Base-by-base conservation (phyloP, 2,888 invertebrate species). In the Archips xylosteana region DNA sequence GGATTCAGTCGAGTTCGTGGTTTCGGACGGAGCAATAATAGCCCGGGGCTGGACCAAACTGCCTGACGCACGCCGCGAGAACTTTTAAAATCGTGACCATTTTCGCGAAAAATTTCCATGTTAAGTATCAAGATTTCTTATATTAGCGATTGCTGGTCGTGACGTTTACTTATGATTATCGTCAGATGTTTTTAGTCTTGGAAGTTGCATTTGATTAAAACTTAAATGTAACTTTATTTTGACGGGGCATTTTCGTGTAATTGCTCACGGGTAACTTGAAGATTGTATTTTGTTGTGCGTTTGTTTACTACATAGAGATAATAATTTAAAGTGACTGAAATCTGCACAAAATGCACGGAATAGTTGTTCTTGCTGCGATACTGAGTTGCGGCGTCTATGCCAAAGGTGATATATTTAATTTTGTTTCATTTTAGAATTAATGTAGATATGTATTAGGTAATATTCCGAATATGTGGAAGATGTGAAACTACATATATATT, bases 341-440 rank as follows among this genome's bases (percentile, higher is more conserved):
- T 60, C 60, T 71, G 45, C 6, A 3, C 83, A 80, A 65, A 77
- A 88, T 87, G 84, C 75, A 76, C 75, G 77, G 79, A 67, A 57
- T 78, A 64, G 77, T 85, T n/a, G 60, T 85, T 42, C 59, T 79
- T 63, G 75, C 73, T 8, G 75, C 80, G 63, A 77, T 82, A 34
- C 76, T 83, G 66, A 79, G 84, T 77, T 78, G 76, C 75, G 70
- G 80, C 36, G 82, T 80, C 75, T 76, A 75, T 65, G 86, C 86
- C 15, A 88, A 88, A 84, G 85, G 88, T 88, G 79, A 81, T 79
- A 70, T 76, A 70, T 75, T 78, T n/a, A n/a, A n/a, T n/a, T n/a
- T n/a, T 65, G 13, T 49, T 49, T 49, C 0, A 49, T 49, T 49
- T 49, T n/a, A 49, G 5, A n/a, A n/a, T 49, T 49, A 49, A n/a